These are phyloP conservation scores for Larimichthys polyactis DNA, from an alignment of 2,113 vertebrate genomes.

Conservation along the genomic window DNA sequence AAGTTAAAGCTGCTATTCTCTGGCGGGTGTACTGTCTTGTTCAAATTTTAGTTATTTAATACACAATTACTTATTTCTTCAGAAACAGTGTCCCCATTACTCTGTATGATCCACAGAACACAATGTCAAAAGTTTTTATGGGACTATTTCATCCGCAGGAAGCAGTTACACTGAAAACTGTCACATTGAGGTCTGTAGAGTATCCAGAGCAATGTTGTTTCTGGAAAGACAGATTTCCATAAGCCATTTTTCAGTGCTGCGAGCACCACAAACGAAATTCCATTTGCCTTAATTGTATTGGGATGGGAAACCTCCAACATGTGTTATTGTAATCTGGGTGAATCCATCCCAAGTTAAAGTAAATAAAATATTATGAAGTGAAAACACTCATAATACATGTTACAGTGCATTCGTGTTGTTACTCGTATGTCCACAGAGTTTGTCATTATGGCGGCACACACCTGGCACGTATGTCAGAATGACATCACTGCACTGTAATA, in stretches of 20 bases:
- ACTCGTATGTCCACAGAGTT: conserved; percentile 1
- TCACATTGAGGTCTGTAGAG: not conserved
- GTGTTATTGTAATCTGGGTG: not conserved
- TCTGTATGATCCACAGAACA: not conserved
- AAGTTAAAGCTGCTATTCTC: no score
- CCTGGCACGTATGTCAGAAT: conserved; percentile 51
- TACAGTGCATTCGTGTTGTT: no score
- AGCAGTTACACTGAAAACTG: not conserved
- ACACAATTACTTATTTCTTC: no score
- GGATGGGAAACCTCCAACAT: not conserved
- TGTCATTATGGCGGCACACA: conserved; percentile 23
- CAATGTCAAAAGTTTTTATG: not conserved
- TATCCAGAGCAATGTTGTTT: not conserved
- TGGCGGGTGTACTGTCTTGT: no score
- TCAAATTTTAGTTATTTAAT: no score
- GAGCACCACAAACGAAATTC: not conserved
- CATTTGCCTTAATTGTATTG: not conserved
- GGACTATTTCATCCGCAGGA: not conserved
- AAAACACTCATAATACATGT: not conserved
- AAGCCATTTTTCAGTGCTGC: not conserved
- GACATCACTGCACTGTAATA: conserved; percentile 47
- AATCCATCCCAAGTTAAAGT: not conserved
- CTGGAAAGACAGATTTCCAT: not conserved
- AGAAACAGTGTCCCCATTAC: not conserved
- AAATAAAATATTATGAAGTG: not conserved